phyloP scores from a whole-genome alignment of 2,888 invertebrate species.

The Megaustenia siamemsis region DNA sequence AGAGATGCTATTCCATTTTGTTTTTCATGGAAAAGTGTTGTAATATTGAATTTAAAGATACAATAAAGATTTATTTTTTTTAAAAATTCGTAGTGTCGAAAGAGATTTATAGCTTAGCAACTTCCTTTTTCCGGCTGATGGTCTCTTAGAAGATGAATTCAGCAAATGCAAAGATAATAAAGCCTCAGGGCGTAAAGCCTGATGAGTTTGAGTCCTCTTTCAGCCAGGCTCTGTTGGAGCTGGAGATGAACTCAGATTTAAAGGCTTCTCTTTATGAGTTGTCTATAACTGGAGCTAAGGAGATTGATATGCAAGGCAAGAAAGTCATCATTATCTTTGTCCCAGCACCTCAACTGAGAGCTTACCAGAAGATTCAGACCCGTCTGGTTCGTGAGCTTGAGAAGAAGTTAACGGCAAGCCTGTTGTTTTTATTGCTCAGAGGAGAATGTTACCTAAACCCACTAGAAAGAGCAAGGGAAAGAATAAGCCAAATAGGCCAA shows the following conservation, averaged over 20 bases:
- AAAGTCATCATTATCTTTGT: conserved; percentile 99
- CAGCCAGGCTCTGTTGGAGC: conserved; percentile 91
- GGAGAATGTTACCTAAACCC: conserved; percentile 98
- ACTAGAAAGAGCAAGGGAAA: conserved; percentile 92
- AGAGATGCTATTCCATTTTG: too few species aligned
- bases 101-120: too few species aligned
- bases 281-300: conserved; percentile 95
- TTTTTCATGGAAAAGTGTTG: too few species aligned
- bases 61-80: too few species aligned
- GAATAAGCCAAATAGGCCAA: conserved; percentile 88
- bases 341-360: conserved; percentile 97
- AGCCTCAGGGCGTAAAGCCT: too few species aligned
- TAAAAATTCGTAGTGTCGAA: too few species aligned
- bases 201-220: too few species aligned
- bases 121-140: too few species aligned
- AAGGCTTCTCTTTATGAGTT: conserved; percentile 97
- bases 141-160: too few species aligned
- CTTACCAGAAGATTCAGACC: conserved; percentile 98
- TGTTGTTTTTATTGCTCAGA: conserved; percentile 97
- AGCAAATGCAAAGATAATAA: too few species aligned
- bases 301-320: conserved; percentile 93
- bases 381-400: conserved; percentile 82
- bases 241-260: conserved; percentile 97
- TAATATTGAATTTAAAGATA: too few species aligned
- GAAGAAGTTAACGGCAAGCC: conserved; percentile 99